These are phyloP conservation scores for Halcyon senegalensis DNA, from an alignment of 2,113 vertebrate species.

Conservation along the genomic window DNA sequence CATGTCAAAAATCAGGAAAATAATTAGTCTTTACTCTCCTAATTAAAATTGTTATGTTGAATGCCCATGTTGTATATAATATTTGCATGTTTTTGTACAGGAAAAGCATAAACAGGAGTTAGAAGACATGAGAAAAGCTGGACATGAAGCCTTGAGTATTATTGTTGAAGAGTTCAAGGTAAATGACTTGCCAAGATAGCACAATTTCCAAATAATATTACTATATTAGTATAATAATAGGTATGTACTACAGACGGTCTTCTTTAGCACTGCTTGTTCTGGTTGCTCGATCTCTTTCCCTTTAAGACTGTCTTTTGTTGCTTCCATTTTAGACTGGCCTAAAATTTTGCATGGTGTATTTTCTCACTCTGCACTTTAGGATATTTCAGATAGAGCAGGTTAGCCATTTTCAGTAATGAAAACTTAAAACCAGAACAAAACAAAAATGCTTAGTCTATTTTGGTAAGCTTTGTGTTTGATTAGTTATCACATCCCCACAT, in stretches of 20 bases:
- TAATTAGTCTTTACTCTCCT: neutral
- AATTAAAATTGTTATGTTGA: rapidly evolving
- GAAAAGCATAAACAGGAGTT: constrained; percentile 81
- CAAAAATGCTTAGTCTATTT: neutral
- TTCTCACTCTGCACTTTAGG: neutral
- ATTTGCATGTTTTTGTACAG: constrained; percentile 50
- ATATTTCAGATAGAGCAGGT: neutral
- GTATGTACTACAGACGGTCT: neutral
- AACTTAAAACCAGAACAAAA: neutral
- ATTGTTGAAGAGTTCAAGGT: constrained; percentile 88
- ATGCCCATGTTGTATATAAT: neutral
- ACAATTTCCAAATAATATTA: neutral
- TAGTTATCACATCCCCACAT: neutral
- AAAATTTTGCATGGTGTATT: neutral
- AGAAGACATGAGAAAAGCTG: constrained; percentile 82
- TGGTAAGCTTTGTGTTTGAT: neutral
- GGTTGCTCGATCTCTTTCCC: neutral
- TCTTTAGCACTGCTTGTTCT: neutral
- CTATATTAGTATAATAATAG: neutral
- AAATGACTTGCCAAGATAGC: neutral
- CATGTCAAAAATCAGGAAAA: neutral
- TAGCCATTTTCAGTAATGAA: neutral
- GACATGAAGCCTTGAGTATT: constrained; percentile 81
- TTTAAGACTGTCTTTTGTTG: neutral
- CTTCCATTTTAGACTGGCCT: neutral